Percentiles rank a stretch among this genome's conserved stretches.
Evolutionary conservation across 2,797 vertebrate genomes (phyloP).

Genomic region (Psittacula derbiana): DNA sequence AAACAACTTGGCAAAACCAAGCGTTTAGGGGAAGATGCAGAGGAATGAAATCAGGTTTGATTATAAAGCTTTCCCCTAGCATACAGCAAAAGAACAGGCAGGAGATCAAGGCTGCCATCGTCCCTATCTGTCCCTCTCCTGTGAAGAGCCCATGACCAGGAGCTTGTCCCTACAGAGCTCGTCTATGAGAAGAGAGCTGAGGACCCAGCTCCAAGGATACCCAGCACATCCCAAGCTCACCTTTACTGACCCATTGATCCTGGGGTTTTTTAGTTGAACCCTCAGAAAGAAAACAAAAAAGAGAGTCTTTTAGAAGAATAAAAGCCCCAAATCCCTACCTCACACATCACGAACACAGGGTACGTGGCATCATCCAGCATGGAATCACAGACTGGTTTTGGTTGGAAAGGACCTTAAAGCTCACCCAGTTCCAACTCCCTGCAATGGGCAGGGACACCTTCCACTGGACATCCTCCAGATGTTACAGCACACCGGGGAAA

Average conservation of each 20-base stretch:
- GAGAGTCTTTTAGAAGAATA: background rate
- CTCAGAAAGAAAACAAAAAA: background rate
- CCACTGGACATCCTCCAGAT: background rate
- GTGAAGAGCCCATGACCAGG: background rate
- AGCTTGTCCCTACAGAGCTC: background rate
- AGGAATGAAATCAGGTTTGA: background rate
- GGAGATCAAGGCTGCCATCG: background rate
- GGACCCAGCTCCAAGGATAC: background rate
- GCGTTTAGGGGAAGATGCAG: background rate
- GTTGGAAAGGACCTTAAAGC: background rate
- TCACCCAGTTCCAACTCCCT: background rate
- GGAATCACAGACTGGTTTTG: background rate
- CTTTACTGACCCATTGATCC: background rate
- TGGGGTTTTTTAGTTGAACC: background rate
- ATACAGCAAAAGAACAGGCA: background rate
- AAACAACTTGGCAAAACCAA: background rate
- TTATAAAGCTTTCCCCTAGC: background rate
- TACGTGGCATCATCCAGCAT: background rate
- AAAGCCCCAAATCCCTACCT: accelerated
- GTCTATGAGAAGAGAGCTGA: background rate
- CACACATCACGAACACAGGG: background rate
- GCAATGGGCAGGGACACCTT: background rate
- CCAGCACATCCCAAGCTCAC: background rate
- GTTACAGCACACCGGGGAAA: background rate
- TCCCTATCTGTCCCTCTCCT: background rate